Base-by-base conservation (phyloP, 2,888 invertebrate genomes). In the Blastobasis lacticolella region DNA sequence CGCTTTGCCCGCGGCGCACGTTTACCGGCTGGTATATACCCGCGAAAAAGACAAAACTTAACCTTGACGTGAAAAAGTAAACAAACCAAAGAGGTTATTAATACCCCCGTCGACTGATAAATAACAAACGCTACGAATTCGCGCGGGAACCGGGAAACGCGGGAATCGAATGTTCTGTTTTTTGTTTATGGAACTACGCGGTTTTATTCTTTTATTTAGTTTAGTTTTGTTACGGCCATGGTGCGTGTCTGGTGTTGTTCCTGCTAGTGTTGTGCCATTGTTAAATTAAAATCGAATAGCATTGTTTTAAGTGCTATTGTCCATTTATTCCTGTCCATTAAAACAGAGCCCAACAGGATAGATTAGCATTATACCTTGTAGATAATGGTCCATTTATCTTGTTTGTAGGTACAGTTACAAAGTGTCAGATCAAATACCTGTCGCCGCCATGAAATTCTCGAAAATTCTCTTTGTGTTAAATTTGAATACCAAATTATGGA, bases 41-140 rank as follows among this genome's bases (percentile, higher is more conserved):
- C 38, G 46, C 45, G 38, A 46, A 42, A 49, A 45, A 37, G 49
- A 49, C 45, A 44, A 54, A 47, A 54, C 10, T 47, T 50, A 54
- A 56, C 51, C 47, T 57, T 50, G 45, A 42, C 45, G 44, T 44
- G 51, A 49, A 50, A 56, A 59, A 59, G 53, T 54, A 58, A 59
- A 56, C 54, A 58, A 58, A 58, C 23, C 23, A 23, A 23, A 3
- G 23, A 23, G 23, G 23, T 23, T 23, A 23, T 23, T 23, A 23
- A 23, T 47, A 60, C 55, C 54, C 52, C 37, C 38, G 52, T 47
- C 6, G 45, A 56, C 51, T 53, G 58, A 56, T 57, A 54, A 50
- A 57, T 50, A 53, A 53, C 53, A 49, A 49, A 54, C 10, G 52
- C 10, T 50, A 48, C 38, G 23, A 40, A 37, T 48, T 38, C 5